A percentile compares a stretch with the other conserved stretches of the same genome.
Conservation (phyloP, 1,140 invertebrate species). For the Hermatobates lingyangjiaoensis region DNA sequence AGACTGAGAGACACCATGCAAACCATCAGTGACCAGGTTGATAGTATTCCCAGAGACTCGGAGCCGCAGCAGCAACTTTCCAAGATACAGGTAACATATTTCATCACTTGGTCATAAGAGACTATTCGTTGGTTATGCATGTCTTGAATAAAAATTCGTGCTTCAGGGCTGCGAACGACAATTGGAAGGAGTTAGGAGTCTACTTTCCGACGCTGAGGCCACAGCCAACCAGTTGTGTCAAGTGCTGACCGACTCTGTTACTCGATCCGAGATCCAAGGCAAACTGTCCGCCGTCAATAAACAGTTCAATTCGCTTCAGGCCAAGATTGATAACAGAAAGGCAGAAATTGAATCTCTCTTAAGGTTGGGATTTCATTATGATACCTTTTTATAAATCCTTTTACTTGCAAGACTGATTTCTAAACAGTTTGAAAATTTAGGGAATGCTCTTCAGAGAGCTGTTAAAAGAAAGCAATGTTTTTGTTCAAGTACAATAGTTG, state of each 20-base stretch:
- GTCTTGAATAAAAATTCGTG: too few relatives aligned
- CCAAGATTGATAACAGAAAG: conserved; percentile 73
- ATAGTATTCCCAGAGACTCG: conserved; percentile 54
- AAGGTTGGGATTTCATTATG: conserved; percentile 23
- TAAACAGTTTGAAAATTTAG: too few relatives aligned
- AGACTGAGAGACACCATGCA: conserved; percentile 62
- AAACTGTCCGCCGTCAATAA: conserved; percentile 67
- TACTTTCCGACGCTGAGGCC: conserved; percentile 70
- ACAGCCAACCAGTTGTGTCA: conserved; percentile 69
- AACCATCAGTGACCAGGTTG: conserved; percentile 65
- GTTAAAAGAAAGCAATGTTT: too few relatives aligned
- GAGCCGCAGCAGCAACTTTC: conserved; percentile 18
- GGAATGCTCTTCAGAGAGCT: too few relatives aligned
- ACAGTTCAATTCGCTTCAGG: conserved; percentile 65
- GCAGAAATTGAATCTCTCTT: conserved; percentile 75
- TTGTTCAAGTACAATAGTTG: too few relatives aligned
- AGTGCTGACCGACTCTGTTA: conserved; percentile 76
- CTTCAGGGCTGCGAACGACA: conserved; percentile 43
- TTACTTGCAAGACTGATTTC: too few relatives aligned
- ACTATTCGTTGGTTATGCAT: too few relatives aligned
- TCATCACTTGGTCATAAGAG: too few relatives aligned
- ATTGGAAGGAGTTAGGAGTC: conserved; percentile 64
- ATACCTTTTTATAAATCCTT: too few relatives aligned
- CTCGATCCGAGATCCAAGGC: conserved; percentile 71
- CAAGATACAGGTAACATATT: background rate